Conservation (phyloP, 2,113 vertebrate genomes). For the Glaucomys volans region DNA sequence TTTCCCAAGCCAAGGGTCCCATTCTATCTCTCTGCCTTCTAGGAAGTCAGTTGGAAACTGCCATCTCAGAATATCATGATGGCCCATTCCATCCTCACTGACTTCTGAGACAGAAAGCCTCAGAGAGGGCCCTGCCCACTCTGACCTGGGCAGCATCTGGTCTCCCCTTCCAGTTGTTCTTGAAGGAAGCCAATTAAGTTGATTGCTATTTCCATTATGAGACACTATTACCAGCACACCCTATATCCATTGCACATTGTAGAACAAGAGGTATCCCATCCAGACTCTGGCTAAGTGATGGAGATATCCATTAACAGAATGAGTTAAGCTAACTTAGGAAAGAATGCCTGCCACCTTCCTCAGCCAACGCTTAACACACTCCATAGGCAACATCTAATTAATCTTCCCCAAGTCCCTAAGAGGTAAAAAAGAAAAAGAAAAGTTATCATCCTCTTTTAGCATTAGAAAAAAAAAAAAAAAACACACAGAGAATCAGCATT, state of each 20-base stretch:
- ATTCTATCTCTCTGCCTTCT: neutral
- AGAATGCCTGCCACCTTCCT: conserved; percentile 53
- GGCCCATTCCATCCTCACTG: neutral
- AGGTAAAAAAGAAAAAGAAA: neutral
- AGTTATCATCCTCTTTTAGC: conserved; percentile 58
- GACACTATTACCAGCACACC: neutral
- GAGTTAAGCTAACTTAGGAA: conserved; percentile 53
- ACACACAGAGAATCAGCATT: conserved; percentile 64
- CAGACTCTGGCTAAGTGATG: neutral
- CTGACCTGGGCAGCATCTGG: neutral
- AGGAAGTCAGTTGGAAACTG: neutral
- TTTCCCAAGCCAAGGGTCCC: neutral
- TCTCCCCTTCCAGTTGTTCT: neutral
- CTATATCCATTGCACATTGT: neutral
- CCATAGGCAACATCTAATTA: conserved; percentile 66
- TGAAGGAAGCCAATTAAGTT: neutral
- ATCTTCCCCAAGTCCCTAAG: conserved; percentile 66
- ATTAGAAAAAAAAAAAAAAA: conserved; percentile 29
- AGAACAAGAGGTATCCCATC: neutral
- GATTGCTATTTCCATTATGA: neutral
- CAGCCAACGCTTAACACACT: conserved; percentile 55
- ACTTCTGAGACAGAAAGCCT: neutral
- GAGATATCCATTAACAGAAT: neutral
- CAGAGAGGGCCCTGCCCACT: neutral
- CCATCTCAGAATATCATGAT: neutral